Conservation (phyloP, 1,140 invertebrate species). For the Zaprionus gabonicus region DNA sequence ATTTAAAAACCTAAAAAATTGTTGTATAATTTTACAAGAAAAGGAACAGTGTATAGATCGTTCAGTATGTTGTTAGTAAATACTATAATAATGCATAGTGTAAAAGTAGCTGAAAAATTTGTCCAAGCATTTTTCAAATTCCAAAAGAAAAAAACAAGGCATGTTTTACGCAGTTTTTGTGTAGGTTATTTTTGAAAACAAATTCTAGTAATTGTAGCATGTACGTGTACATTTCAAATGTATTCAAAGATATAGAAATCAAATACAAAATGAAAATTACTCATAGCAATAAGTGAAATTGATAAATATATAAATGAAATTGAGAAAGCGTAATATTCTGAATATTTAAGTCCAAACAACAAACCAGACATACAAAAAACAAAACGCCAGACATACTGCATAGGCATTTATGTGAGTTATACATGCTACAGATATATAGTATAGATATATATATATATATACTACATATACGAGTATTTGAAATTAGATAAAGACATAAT, state of each 20-base stretch:
- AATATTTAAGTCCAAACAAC: conserved; percentile 62
- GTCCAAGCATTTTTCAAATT: conserved; percentile 38
- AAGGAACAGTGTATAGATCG: conserved; percentile 17
- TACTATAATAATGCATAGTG: conserved; percentile 35
- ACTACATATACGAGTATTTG: conserved; percentile 43
- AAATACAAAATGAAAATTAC: background rate
- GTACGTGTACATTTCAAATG: conserved; percentile 71
- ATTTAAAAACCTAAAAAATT: conserved; percentile 18
- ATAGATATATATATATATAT: conserved; percentile 10
- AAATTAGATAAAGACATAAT: conserved; percentile 28
- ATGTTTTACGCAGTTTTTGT: conserved; percentile 36
- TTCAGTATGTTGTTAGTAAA: conserved; percentile 33
- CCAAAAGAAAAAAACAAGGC: conserved; percentile 11
- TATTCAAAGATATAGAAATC: conserved; percentile 38
- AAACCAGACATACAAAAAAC: conserved; percentile 1
- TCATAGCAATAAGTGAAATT: background rate
- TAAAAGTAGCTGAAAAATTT: conserved; percentile 39
- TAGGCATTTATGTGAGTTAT: conserved; percentile 73
- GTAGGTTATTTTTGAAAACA: conserved; percentile 49
- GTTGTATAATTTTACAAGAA: conserved; percentile 53
- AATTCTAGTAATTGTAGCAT: conserved; percentile 44
- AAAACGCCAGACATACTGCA: conserved; percentile 37
- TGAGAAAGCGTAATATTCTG: conserved; percentile 38
- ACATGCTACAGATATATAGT: conserved; percentile 13
- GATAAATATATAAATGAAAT: conserved; percentile 5